Evolutionary conservation across 2,113 vertebrate species (phyloP).

Genomic region (Stictonetta naevosa): DNA sequence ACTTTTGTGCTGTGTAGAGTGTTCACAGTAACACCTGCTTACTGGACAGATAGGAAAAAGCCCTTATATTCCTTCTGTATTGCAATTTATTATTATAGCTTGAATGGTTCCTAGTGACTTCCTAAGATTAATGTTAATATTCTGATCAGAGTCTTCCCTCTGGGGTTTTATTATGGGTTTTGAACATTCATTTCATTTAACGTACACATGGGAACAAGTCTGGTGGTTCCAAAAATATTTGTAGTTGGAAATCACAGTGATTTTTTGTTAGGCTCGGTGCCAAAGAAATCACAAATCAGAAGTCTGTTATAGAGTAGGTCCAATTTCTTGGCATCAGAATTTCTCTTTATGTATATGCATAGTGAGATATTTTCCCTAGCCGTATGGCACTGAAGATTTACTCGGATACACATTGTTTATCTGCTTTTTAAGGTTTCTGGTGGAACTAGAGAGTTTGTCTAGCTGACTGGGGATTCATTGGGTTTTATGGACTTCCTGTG

Average conservation of each 20-base stretch:
- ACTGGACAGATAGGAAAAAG: constrained; percentile 34
- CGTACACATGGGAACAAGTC: constrained; percentile 43
- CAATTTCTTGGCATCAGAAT: constrained; percentile 34
- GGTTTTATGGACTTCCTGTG: constrained; percentile 15
- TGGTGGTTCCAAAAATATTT: constrained; percentile 73
- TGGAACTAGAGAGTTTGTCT: background rate
- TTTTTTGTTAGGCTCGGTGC: constrained; percentile 65
- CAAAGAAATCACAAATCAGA: constrained; percentile 72
- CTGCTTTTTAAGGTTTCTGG: constrained; percentile 18
- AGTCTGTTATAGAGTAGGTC: constrained; percentile 34
- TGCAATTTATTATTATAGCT: constrained; percentile 55
- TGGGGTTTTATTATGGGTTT: constrained; percentile 49
- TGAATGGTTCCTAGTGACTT: constrained; percentile 63
- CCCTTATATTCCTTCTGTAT: constrained; percentile 24
- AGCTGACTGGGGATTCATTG: background rate
- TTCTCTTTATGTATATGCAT: background rate
- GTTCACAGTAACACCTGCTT: constrained; percentile 56
- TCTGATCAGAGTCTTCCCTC: constrained; percentile 56
- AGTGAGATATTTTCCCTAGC: constrained; percentile 20
- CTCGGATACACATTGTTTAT: constrained; percentile 8
- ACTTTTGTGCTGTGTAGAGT: constrained; percentile 4
- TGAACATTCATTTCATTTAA: constrained; percentile 67
- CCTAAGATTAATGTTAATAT: constrained; percentile 69
- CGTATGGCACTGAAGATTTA: background rate
- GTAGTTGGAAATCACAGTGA: constrained; percentile 69